Percentiles rank a stretch among this genome's conserved stretches.
These are phyloP conservation scores for Ailurus styani DNA, from an alignment of 2,113 vertebrate genomes.

Conservation along the genomic window DNA sequence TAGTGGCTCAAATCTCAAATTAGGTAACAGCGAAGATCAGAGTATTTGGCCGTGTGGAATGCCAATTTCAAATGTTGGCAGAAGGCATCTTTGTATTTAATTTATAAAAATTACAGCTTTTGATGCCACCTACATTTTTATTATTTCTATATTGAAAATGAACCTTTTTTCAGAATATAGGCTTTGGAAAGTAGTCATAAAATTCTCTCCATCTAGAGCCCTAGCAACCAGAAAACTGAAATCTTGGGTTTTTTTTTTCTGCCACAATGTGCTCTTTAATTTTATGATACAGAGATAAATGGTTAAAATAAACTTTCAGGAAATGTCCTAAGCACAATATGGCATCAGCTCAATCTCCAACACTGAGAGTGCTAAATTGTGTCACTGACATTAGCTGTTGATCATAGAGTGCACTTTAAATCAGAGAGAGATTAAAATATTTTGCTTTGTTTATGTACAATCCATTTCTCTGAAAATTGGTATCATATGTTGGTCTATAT, in stretches of 20 bases:
- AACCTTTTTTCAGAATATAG: slow-evolving; percentile 37
- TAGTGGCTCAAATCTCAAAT: slow-evolving; percentile 48
- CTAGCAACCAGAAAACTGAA: slow-evolving; percentile 43
- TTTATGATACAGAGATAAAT: slow-evolving; percentile 60
- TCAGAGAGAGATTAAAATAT: slow-evolving; percentile 29
- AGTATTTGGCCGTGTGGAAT: slow-evolving; percentile 22
- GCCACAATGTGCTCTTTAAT: slow-evolving; percentile 54
- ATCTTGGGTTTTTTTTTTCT: neutral
- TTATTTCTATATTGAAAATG: slow-evolving; percentile 57
- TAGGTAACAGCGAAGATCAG: slow-evolving; percentile 11
- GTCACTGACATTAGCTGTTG: neutral
- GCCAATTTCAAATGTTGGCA: slow-evolving; percentile 50
- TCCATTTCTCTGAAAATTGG: slow-evolving; percentile 35
- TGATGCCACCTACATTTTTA: slow-evolving; percentile 52
- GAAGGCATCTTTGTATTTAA: slow-evolving; percentile 37
- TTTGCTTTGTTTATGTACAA: slow-evolving; percentile 55
- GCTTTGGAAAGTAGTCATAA: slow-evolving; percentile 51
- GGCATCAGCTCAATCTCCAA: neutral
- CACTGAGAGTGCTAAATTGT: slow-evolving; percentile 1
- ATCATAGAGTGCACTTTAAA: slow-evolving; percentile 18
- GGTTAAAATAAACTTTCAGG: slow-evolving; percentile 50
- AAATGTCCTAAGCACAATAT: neutral
- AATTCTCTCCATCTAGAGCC: slow-evolving; percentile 18
- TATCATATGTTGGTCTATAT: slow-evolving; percentile 25
- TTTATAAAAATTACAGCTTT: slow-evolving; percentile 58